These are phyloP conservation scores for Mesoclemmys tuberculata DNA, from an alignment of 2,113 vertebrate species.

Conservation along the genomic window DNA sequence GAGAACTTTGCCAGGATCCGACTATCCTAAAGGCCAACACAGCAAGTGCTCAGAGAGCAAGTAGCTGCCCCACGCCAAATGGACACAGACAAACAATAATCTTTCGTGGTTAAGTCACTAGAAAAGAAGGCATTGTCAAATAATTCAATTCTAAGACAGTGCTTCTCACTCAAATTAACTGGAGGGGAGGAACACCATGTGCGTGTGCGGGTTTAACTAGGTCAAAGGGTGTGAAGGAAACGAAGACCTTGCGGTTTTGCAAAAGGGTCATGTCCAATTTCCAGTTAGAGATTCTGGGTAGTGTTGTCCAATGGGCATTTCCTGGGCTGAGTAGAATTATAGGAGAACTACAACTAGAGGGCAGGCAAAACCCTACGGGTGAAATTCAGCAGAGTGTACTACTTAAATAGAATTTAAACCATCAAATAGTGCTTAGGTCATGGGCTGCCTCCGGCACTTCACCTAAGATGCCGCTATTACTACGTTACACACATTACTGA, in stretches of 20 bases:
- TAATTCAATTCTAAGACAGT: not conserved
- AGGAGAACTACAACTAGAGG: constrained; percentile 4
- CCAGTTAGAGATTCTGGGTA: not conserved
- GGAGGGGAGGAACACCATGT: not conserved
- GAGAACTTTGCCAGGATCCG: not conserved
- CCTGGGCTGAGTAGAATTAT: not conserved
- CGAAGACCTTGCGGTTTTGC: not conserved
- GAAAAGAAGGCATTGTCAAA: not conserved
- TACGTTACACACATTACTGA: not conserved
- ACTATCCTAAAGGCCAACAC: accelerated
- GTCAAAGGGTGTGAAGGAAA: not conserved
- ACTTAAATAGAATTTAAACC: constrained; percentile 47
- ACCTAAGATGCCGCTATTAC: not conserved
- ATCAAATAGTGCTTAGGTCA: constrained; percentile 4
- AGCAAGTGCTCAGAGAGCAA: not conserved
- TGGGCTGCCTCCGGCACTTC: not conserved
- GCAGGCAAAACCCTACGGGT: constrained; percentile 27
- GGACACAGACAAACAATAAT: not conserved
- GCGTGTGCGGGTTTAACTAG: not conserved
- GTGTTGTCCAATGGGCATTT: constrained; percentile 13
- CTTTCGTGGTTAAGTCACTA: not conserved
- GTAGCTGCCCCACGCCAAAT: not conserved
- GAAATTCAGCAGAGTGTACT: constrained; percentile 4
- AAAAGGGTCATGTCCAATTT: not conserved
- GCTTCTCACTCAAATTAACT: not conserved